Evolutionary conservation across 2,888 invertebrate genomes (phyloP).

Genomic region (Catonia carolina): DNA sequence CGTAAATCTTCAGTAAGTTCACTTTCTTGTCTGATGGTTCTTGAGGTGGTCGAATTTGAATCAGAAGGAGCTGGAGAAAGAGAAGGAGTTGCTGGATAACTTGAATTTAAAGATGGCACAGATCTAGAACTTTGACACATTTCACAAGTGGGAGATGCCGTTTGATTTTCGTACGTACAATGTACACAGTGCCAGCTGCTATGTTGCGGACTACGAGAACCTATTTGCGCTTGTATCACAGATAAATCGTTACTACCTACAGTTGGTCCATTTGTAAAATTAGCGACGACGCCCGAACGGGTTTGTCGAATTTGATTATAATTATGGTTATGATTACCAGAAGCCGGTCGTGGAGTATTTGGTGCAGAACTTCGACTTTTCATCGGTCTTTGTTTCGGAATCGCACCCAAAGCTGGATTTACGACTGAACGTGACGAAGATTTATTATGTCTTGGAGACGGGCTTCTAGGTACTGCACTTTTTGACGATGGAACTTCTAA

Average conservation of each 20-base stretch:
- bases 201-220: background rate
- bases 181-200: slow-evolving; percentile 66
- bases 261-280: slow-evolving; percentile 16
- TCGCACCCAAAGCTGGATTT: slow-evolving; percentile 27
- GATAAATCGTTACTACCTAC: slow-evolving; percentile 17
- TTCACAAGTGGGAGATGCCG: slow-evolving; percentile 56
- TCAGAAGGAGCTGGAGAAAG: slow-evolving; percentile 5
- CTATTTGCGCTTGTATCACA: slow-evolving; percentile 18
- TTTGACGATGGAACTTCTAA: slow-evolving; percentile 41
- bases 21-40: slow-evolving; percentile 55
- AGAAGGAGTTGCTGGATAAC: slow-evolving; percentile 43
- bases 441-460: slow-evolving; percentile 46
- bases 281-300: slow-evolving; percentile 18
- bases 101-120: slow-evolving; percentile 36
- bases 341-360: background rate
- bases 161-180: slow-evolving; percentile 73
- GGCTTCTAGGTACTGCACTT: slow-evolving; percentile 44
- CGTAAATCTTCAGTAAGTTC: slow-evolving; percentile 76
- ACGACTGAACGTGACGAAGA: slow-evolving; percentile 1
- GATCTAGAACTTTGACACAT: slow-evolving; percentile 63
- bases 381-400: slow-evolving; percentile 29
- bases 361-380: slow-evolving; percentile 8
- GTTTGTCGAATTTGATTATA: slow-evolving; percentile 16
- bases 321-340: background rate
- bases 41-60: background rate